Base-by-base conservation (phyloP, 2,888 invertebrate species). In the Drosophila picticornis region DNA sequence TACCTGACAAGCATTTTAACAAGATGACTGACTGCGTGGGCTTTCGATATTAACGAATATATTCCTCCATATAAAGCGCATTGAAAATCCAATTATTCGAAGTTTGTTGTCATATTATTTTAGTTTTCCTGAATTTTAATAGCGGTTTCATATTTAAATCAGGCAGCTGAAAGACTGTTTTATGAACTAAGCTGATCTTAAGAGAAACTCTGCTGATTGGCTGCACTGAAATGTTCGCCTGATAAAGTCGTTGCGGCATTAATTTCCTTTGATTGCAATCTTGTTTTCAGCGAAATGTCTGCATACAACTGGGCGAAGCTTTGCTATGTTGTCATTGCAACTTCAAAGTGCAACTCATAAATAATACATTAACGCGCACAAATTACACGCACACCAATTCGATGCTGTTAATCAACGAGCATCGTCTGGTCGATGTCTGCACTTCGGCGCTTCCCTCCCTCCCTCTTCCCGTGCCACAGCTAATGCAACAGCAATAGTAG, bases 271-370 rank as follows among this genome's bases (percentile, higher is more conserved):
- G 51, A 40, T 32, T 38, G 40, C 22, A 32, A 46, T 25, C 4
- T 9, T 43, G 29, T 69, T 70, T 69, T 27, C 62, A 53, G 46
- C 25, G 13, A 53, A 40, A 32, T n/a, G 19, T 16, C 25, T 11
- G 4, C 4, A 9, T 9, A 4, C 4, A 55, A 27, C 55, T 34
- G 9, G 25, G 46, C 9, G 16, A 46, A 46, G 25, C 22, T 22
- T 22, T 10, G 50, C 27, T 2, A 19, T 19, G 34, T 34, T 22
- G 16, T 5, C 27, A 13, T 7, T 32, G 53, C 43, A 38, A 50
- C 72, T 57, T 65, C 58, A 48, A 32, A 48, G 36, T 43, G 58
- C 53, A 76, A 59, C 76, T 68, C 63, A 80, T 78, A 80, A 79
- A 79, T 80, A 22, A 22, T 16, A 4, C 22, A 46, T 46, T 22